Evolutionary conservation across 2,113 vertebrate genomes (phyloP), one percentile per base, ranked within the genome.

Genomic region (Catharus bicknelli): DNA sequence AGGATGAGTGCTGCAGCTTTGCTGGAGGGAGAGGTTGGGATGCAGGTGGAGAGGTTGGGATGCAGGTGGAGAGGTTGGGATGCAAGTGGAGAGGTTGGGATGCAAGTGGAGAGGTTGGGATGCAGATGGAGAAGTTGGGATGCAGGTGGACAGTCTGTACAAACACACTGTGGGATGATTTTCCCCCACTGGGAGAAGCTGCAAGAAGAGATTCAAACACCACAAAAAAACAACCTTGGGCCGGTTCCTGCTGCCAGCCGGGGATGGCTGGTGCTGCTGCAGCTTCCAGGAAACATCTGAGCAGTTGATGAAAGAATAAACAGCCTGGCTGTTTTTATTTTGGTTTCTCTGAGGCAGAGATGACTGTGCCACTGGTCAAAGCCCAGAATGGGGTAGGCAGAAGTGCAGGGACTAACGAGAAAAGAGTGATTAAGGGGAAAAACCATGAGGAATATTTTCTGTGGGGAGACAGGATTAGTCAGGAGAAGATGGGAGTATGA

Each of bases 211-310:
- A 66, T 90, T 54, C 62, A 23, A 42, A 47, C 69, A 27, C 51
- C 8, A n/a, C n/a, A n/a, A n/a, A n/a, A n/a, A n/a, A n/a, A n/a
- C n/a, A n/a, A n/a, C n/a, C n/a, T n/a, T n/a, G n/a, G n/a, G n/a
- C n/a, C n/a, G n/a, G n/a, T 16, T 88, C 34, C 12, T 1, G 2
- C 30, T 79, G 62, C 67, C 82, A 57, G 63, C 50, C 2, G 2
- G 64, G 75, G 42, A 2, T 85, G 90, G 51, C 70, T 77, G 75
- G 34, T 42, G 80, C 19, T 34, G 53, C 10, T 81, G 86, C 92
- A 67, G 88, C 86, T 92, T 90, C 83, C 95, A 88, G 95, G 95
- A 92, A 94, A 70, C 42, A 15, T 53, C 76, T 74, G 92, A 17
- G 38, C 13, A 0, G 40, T 27, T 68, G 7, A 1, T 57, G 81